Percentiles rank a stretch among this genome's conserved stretches.
phyloP scores from a whole-genome alignment of 2,797 vertebrate genomes.

The Siniperca obscura region DNA sequence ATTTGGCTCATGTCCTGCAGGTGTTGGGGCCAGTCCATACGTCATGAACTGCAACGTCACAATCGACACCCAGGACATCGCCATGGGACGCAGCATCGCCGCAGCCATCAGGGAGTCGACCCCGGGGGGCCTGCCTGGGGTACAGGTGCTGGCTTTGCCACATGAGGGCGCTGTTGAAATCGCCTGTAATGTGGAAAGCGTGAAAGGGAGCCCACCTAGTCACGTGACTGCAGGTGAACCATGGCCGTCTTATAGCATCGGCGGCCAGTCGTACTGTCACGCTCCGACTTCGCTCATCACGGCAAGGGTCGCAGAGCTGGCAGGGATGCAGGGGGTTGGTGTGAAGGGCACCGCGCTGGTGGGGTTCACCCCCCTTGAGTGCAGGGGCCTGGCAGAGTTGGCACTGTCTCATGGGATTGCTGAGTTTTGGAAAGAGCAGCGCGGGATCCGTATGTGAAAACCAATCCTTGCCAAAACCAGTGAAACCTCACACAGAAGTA shows the following conservation, averaged over 20 bases:
- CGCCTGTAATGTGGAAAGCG: conserved; percentile 85
- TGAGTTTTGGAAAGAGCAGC: conserved; percentile 85
- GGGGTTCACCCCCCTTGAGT: conserved; percentile 84
- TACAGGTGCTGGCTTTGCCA: conserved; percentile 85
- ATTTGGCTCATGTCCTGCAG: conserved; percentile 59
- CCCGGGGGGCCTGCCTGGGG: conserved; percentile 79
- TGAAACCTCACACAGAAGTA: not conserved
- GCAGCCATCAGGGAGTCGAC: conserved; percentile 76
- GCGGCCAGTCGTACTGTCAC: conserved; percentile 75
- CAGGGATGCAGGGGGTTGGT: conserved; percentile 65
- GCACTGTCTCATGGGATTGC: conserved; percentile 76
- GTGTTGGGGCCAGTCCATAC: conserved; percentile 81
- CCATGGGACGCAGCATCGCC: conserved; percentile 75
- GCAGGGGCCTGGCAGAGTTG: conserved; percentile 79
- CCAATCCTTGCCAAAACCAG: not conserved
- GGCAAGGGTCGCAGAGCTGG: conserved; percentile 78
- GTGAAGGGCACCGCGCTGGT: conserved; percentile 75
- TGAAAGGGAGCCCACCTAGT: conserved; percentile 53
- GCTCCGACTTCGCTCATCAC: conserved; percentile 81
- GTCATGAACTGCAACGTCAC: conserved; percentile 89
- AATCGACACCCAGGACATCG: conserved; percentile 81
- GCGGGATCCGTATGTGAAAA: conserved; percentile 79
- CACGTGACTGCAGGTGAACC: conserved; percentile 12
- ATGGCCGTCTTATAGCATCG: conserved; percentile 71
- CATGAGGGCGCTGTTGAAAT: conserved; percentile 83